Base-by-base conservation (phyloP, 1,140 invertebrate species). In the Palaemon carinicauda region DNA sequence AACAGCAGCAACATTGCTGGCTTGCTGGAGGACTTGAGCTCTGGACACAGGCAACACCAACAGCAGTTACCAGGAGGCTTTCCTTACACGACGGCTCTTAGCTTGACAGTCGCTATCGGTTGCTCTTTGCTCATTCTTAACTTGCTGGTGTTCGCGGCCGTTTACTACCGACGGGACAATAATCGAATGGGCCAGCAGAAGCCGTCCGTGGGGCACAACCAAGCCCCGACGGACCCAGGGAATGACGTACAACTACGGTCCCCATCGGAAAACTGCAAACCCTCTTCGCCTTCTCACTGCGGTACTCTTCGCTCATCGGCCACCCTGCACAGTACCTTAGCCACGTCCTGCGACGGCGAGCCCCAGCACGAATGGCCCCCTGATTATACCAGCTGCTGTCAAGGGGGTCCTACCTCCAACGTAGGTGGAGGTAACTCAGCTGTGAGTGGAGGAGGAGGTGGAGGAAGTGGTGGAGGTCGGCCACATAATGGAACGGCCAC, bases 61-160 rank as follows among this genome's bases (percentile, higher is more conserved):
- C 56, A 71, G 17, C 80, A 82, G 41, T 51, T 17, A 24, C 77
- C 51, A 10, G 53, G n/a, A 12, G 65, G 50, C 15, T 82, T 82
- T 50, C 80, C 95, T 53, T 97, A 97, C 91, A 97, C 96, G 0
- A 97, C 96, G 0, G 96, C 96, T 0, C 92, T 98, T 0, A 96
- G 96, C 19, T 95, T 98, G 4, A 98, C 97, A 0, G 96, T 98
- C 81, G 96, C 96, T 0, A 96, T 98, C 1, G 98, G 98, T 0
- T 97, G 96, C 90, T 95, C 96, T 71, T 93, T 98, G 15, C 93
- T 99, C 4, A 93, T 98, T 7, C 93, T 98, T 3, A 98, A 99
- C 91, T 94, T 98, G 12, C 93, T 98, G 0, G 97, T 98, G 78
- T 98, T 98, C 90, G 97, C 96, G 53, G 97, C 33, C 9, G 97